Base-by-base conservation (phyloP, 2,113 vertebrate genomes). In the Geococcyx californianus region DNA sequence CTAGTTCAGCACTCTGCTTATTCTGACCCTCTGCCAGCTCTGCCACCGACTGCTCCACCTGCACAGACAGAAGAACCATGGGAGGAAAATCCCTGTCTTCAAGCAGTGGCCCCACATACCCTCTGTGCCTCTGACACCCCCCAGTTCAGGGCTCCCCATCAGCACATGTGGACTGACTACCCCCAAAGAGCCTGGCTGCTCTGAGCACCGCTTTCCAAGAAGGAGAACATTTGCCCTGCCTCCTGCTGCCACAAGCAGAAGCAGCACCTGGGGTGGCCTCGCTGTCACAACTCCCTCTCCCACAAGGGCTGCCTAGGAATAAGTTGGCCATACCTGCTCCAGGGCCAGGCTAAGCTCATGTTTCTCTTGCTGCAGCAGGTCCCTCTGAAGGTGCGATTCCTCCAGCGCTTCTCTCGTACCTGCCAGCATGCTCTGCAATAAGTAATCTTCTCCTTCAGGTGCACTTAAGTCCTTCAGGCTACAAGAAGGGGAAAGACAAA, bases 331-430 rank as follows among this genome's bases (percentile, higher is more conserved):
- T 94, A 99, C 99, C 98, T 98, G 98, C 29, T 97, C 93, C 91
- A 99, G 94, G 1, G 98, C 98, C 4, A 95, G 29, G 6, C 96
- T 96, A 90, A 97, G 72, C 31, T 98, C 98, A 1, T 93, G 76
- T 51, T 96, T 97, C 69, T 99, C 99, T 75, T 98, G 98, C 52
- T 97, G 97, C 93, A 98, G 96, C 62, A 98, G 93, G 54, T 97
- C 98, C 45, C 94, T 96, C 92, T 98, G 98, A 74, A 99, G 96
- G 56, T 96, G 97, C 69, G 98, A 97, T 24, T 98, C 97, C 94
- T 99, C 98, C 60, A 99, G 81, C 6, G 94, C 95, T 95, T 97
- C 98, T 92, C 97, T 96, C 33, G 97, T 90, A 24, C 56, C 62
- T 64, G 98, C 85, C 76, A 99, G 75, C 85, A 99, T 98, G 11